Evolutionary conservation across 2,797 vertebrate genomes (phyloP), one percentile per base, ranked within the genome.

Genomic region (Arremon aurantiirostris): DNA sequence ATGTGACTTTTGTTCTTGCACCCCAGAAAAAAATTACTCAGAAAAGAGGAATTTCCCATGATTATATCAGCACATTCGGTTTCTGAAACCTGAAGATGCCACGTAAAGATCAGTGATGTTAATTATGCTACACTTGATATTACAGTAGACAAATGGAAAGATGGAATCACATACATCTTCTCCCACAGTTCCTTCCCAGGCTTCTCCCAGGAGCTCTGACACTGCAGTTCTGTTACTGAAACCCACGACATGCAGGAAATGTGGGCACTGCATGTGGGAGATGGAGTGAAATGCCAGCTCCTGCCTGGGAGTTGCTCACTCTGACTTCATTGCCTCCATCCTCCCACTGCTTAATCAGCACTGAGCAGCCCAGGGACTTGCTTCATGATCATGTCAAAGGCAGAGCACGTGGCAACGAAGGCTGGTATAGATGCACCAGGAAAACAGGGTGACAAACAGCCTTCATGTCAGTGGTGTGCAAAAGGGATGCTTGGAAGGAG

Each of bases 221-320:
- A 89, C 65, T 65, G 57, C 21, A 55, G 49, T 61, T 93, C 82
- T 92, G 30, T 72, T 78, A 55, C 6, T 2, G 0, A 96, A 96
- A 71, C 92, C 84, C 81, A 94, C 73, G 2, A 61, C 4, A 4
- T 65, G 55, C 76, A 61, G 89, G 94, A 95, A 94, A 94, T 83
- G 89, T 96, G 84, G 96, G 95, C 91, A 79, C 79, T 75, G 84
- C 76, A 32, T 2, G n/a, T 46, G 0, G 92, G 93, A 89, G 86
- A n/a, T 83, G 76, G 90, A 95, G 47, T 83, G 79, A 96, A 96
- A 94, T 95, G 92, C 88, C 94, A 96, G 0, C 95, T 93, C 70
- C 85, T 86, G 95, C 44, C 72, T 94, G 80, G 70, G 65, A 55
- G 94, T 96, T 96, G 94, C 85, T 96, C 95, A 96, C 72, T 93